These are phyloP conservation scores for Cassiopea xamachana DNA, from an alignment of 30 jellyfish, hydroid and myxozoan genomes.

Conservation along the genomic window DNA sequence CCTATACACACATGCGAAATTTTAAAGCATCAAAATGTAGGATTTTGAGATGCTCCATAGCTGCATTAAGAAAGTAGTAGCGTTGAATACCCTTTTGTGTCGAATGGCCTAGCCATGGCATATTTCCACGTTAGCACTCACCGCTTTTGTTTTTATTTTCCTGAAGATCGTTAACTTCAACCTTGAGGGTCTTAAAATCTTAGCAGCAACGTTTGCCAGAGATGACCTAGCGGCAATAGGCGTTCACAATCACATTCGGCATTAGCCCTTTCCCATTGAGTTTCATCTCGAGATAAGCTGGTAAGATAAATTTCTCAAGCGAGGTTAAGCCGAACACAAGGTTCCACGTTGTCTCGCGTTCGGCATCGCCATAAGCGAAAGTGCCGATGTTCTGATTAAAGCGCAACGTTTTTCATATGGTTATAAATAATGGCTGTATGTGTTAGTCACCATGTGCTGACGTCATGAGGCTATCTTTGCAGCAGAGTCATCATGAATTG, in stretches of 20 bases:
- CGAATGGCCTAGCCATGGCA: not conserved
- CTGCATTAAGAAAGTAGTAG: too few species aligned
- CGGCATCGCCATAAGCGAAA: constrained; percentile 24
- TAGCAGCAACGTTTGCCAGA: constrained; percentile 7
- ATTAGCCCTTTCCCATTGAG: constrained; percentile 63
- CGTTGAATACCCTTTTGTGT: too few species aligned
- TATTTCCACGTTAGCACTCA: not conserved
- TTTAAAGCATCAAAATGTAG: too few species aligned
- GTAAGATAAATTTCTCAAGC: constrained; percentile 23
- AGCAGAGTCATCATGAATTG: too few species aligned
- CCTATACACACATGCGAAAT: too few species aligned
- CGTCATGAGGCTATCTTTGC: too few species aligned
- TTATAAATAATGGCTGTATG: too few species aligned
- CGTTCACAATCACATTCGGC: constrained; percentile 12
- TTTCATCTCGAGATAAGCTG: constrained; percentile 51
- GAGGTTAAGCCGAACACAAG: constrained; percentile 40
- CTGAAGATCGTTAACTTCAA: not conserved
- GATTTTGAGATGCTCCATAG: too few species aligned
- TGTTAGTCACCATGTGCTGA: not conserved
- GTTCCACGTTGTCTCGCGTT: constrained; percentile 38
- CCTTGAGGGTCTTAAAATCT: not conserved
- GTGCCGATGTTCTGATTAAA: not conserved
- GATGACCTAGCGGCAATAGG: constrained; percentile 59
- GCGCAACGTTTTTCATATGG: not conserved
- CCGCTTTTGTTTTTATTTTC: not conserved